Evolutionary conservation across 2,797 vertebrate genomes (phyloP), one percentile per base, ranked within the genome.

Genomic region (Poeciliopsis turneri): DNA sequence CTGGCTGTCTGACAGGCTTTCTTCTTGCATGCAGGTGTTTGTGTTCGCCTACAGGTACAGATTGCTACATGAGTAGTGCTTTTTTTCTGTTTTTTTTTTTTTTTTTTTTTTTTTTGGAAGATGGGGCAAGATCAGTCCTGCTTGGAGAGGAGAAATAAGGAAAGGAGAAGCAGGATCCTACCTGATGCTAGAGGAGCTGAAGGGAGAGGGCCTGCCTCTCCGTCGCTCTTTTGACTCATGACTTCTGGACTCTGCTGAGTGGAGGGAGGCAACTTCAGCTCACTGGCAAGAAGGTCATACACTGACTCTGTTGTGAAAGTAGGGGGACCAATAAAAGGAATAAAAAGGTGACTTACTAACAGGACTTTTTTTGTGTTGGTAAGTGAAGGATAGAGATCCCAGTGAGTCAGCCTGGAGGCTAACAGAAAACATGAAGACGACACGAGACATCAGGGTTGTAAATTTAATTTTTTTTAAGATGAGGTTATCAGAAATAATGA

Each of bases 151-250:
- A 80, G 93, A 92, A 89, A 91, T 84, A 55, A 78, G 81, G 47
- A 59, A 33, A 78, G 84, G 76, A 89, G 88, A 92, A 93, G 84
- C 80, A 87, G 93, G 93, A 92, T 94, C 96, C 95, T 98, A 99
- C 98, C 98, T 96, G 97, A 96, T 95, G 97, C 95, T 85, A 97
- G 93, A 88, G 97, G 95, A 91, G 96, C 96, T 85, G 97, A 95
- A 92, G 96, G 96, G 88, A 97, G 97, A 94, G 97, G 97, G 77
- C 97, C 96, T 47, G 97, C 96, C 96, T 98, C 98, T 84, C 98
- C 98, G 71, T 97, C 98, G 1, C 98, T 99, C 88, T 97, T 98
- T 96, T 99, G 98, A 96, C 98, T 99, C 98, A 99, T 99, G 95
- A 95, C 95, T 94, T 96, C 95, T 93, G 94, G 93, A 85, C 93